phyloP scores from a whole-genome alignment of 2,888 invertebrate species.

The Gymnoscelis rufifasciata region DNA sequence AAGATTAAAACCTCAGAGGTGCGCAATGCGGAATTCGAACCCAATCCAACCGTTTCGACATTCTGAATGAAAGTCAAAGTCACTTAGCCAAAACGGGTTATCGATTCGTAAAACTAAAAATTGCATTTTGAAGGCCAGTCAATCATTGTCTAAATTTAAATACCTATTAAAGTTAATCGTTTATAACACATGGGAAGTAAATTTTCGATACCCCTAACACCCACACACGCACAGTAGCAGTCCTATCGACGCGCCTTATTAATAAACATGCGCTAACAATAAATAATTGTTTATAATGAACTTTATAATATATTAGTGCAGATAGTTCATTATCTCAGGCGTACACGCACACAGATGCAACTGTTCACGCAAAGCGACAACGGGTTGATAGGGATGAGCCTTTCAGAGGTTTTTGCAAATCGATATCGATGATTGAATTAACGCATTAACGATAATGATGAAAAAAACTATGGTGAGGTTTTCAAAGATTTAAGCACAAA shows the following conservation, averaged over 20 bases:
- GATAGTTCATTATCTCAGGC: conserved; percentile 76
- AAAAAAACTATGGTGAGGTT: too few species aligned
- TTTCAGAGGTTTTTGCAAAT: conserved; percentile 10
- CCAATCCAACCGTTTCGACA: too few species aligned
- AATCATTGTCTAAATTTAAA: too few species aligned
- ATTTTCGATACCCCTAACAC: conserved; percentile 36
- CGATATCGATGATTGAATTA: conserved; percentile 18
- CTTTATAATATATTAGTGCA: conserved; percentile 79
- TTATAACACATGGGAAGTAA: not conserved
- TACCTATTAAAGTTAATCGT: too few species aligned
- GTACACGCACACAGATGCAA: conserved; percentile 57
- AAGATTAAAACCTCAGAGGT: too few species aligned
- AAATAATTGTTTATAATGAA: conserved; percentile 80
- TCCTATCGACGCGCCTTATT: conserved; percentile 67
- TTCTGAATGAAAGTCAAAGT: too few species aligned
- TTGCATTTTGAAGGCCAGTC: too few species aligned
- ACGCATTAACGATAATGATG: too few species aligned
- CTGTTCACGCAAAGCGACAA: conserved; percentile 42
- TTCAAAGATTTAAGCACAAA: too few species aligned
- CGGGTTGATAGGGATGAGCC: conserved; percentile 37
- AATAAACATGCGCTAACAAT: conserved; percentile 79
- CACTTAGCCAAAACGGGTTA: too few species aligned
- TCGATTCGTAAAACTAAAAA: too few species aligned
- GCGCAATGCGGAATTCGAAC: too few species aligned
- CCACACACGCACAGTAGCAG: conserved; percentile 68